Conservation (phyloP, 2,888 invertebrate species). For the Torymus texanus region DNA sequence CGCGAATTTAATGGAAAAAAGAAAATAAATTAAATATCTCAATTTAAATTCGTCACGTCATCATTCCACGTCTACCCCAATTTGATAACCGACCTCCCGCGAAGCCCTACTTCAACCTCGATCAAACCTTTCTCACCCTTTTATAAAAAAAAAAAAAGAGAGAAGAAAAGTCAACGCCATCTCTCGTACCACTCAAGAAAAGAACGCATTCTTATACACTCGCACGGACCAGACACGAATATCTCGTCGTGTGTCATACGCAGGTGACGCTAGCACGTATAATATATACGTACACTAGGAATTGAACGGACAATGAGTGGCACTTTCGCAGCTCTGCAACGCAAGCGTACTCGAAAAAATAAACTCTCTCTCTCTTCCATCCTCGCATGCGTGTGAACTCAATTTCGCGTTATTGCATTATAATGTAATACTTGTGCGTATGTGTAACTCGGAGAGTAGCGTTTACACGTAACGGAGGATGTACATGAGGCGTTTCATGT, state of each 20-base stretch:
- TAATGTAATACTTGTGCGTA: not conserved
- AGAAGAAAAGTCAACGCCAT: not conserved
- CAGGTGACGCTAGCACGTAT: conserved; percentile 50
- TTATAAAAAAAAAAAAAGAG: not conserved
- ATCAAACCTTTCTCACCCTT: not conserved
- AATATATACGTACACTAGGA: not conserved
- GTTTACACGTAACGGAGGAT: no score
- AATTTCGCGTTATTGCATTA: conserved; percentile 39
- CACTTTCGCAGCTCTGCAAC: conserved; percentile 27
- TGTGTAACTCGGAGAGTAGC: no score
- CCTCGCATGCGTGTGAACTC: not conserved
- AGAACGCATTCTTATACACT: no score
- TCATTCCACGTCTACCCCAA: no score
- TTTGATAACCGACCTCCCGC: conserved; percentile 8
- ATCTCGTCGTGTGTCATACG: conserved; percentile 4
- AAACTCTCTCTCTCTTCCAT: not conserved
- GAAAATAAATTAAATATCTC: not conserved
- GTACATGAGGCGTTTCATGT: no score
- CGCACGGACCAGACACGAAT: no score
- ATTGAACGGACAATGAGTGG: conserved; percentile 48
- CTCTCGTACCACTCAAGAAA: no score
- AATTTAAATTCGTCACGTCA: conserved; percentile 27
- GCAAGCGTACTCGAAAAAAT: conserved; percentile 17
- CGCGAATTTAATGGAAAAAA: not conserved
- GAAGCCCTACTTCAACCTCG: conserved; percentile 1